These are phyloP conservation scores for Dryobates pubescens DNA, from an alignment of 2,797 vertebrate species.

Conservation along the genomic window DNA sequence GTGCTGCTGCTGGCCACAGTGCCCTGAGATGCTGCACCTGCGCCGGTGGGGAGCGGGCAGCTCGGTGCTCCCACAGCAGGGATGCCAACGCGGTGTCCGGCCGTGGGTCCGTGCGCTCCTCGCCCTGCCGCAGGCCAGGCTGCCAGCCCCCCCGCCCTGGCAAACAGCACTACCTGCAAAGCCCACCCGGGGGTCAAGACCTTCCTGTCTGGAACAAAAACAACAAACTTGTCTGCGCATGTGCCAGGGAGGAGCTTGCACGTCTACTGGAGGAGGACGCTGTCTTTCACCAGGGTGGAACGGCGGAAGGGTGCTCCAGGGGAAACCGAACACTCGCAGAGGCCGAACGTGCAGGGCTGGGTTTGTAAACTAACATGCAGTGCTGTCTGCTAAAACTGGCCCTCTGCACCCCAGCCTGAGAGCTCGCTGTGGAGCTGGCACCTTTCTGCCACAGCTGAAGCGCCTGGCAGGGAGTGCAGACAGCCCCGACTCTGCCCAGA, in stretches of 20 bases:
- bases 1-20: neutral
- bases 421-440: neutral
- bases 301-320: constrained; percentile 47
- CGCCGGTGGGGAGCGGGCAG: neutral
- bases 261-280: constrained; percentile 44
- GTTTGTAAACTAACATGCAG: constrained; percentile 75
- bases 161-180: neutral
- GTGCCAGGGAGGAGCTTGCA: constrained; percentile 35
- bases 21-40: neutral
- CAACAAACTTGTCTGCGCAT: neutral
- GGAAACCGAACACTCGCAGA: constrained; percentile 68
- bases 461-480: neutral
- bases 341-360: constrained; percentile 69
- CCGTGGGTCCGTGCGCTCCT: neutral
- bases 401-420: neutral
- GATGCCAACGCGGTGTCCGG: rapidly evolving
- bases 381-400: constrained; percentile 62
- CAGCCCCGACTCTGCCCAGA: constrained; percentile 12
- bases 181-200: constrained; percentile 28
- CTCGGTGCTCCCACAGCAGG: neutral
- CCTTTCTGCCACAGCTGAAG: constrained; percentile 12
- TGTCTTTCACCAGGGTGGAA: constrained; percentile 48
- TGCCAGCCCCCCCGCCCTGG: neutral
- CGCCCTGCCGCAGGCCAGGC: neutral
- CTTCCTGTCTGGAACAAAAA: constrained; percentile 26